Conservation (phyloP, 2,888 invertebrate genomes). For the Trachelus tabidus region DNA sequence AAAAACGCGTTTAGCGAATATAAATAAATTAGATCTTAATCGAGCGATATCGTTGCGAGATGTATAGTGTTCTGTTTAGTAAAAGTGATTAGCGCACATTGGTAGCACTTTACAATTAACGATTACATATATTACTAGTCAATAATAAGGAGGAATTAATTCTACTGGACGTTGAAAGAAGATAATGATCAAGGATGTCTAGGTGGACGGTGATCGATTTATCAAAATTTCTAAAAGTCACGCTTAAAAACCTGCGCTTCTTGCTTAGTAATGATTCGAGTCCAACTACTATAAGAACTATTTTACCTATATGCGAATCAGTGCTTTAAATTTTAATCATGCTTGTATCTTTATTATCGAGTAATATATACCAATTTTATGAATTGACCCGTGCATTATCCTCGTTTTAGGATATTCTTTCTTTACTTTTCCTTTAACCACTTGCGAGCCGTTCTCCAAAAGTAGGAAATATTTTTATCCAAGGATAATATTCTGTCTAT, state of each 20-base stretch:
- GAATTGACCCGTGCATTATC: slow-evolving; percentile 7
- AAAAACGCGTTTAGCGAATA: too few relatives aligned
- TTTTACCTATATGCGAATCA: slow-evolving; percentile 19
- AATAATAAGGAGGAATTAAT: slow-evolving; percentile 12
- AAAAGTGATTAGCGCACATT: slow-evolving; percentile 17
- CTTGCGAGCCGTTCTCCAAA: too few relatives aligned
- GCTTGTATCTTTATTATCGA: slow-evolving; percentile 32
- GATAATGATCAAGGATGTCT: neutral
- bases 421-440: too few relatives aligned
- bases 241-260: neutral
- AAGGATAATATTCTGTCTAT: too few relatives aligned
- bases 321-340: slow-evolving; percentile 25
- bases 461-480: too few relatives aligned
- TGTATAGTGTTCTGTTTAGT: neutral
- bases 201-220: neutral
- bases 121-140: slow-evolving; percentile 16
- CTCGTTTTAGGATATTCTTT: too few relatives aligned
- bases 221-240: neutral
- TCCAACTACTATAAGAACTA: slow-evolving; percentile 20
- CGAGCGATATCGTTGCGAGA: neutral
- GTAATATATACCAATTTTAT: slow-evolving; percentile 32
- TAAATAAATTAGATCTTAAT: neutral
- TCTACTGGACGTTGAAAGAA: neutral
- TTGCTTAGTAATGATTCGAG: slow-evolving; percentile 10
- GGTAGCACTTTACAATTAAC: slow-evolving; percentile 15